Base-by-base conservation (phyloP, 2,888 invertebrate species). In the Chironomus riparius region DNA sequence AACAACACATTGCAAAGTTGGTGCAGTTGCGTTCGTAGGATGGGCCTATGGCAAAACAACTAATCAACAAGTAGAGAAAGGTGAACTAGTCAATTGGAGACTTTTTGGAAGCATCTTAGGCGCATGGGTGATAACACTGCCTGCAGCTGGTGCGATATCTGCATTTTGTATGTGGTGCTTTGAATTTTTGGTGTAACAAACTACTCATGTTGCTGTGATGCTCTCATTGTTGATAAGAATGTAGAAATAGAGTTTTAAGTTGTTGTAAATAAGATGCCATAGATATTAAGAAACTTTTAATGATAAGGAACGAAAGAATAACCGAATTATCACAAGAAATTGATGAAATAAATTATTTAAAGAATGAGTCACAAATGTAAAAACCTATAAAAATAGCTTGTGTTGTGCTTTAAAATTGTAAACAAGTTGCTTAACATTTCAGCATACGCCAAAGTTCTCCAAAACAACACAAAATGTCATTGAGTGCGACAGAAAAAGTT, bases 1-100 rank as follows among this genome's bases (percentile, higher is more conserved):
- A 79, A 98, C 98, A 12, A 99, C 98, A 2, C 98, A 99, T 84
- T 99, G 98, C 85, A 99, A 99, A 86, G 98, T 98, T 28, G 98
- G 98, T 77, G 97, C 97, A n/a, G 97, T 99, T 56, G 98, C 99
- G 68, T 94, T 94, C 82, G 97, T 98, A 77, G 98, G 97, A 13
- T 93, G 94, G 86, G 90, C 12, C 21, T 65, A 65, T 65, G 65
- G 65, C 21, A 65, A 65, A 65, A 65, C 65, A 21, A 21, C 1
- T 12, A 62, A 62, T 62, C 15, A 56, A 1, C 56, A n/a, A 21
- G 6, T 2, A 18, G 90, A 79, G 90, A 89, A 76, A 86, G 89
- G 61, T 21, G 86, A 74, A 18, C 22, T 13, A 18, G 47, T 76
- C 65, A 76, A 85, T 79, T 85, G 85, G 84, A 82, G 82, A 80